Conservation (phyloP, 2,888 invertebrate genomes). For the Lepidochrysops patricia region DNA sequence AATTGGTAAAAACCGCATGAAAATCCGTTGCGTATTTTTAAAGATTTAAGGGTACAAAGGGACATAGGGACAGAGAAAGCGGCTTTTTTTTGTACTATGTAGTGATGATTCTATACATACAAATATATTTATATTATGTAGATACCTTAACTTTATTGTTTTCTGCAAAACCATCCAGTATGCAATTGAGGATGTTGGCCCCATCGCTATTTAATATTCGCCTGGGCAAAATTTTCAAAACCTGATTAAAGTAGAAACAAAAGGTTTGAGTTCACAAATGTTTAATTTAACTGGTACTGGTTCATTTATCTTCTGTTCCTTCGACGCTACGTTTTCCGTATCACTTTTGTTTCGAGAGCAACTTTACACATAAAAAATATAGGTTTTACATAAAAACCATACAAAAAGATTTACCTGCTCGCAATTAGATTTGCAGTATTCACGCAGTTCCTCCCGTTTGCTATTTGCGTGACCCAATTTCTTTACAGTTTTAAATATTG, state of each 20-base stretch:
- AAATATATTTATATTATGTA: too few relatives aligned
- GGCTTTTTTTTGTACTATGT: too few relatives aligned
- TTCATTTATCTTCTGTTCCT: too few relatives aligned
- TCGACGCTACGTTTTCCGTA: too few relatives aligned
- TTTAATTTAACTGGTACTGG: too few relatives aligned
- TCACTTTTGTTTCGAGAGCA: too few relatives aligned
- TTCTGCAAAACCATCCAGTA: conserved; percentile 50
- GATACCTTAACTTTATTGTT: conserved; percentile 46
- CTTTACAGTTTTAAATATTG: conserved; percentile 41
- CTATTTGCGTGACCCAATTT: conserved; percentile 44
- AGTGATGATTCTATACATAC: too few relatives aligned
- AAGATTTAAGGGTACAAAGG: too few relatives aligned
- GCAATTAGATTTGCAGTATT: conserved; percentile 43
- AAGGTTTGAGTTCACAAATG: too few relatives aligned
- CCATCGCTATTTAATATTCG: conserved; percentile 53
- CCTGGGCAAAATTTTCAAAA: conserved; percentile 41
- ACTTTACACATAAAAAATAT: not conserved
- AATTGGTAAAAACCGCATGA: too few relatives aligned
- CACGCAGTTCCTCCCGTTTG: conserved; percentile 45
- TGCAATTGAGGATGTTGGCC: conserved; percentile 43
- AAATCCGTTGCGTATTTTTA: too few relatives aligned
- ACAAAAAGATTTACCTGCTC: conserved; percentile 36
- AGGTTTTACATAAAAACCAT: not conserved
- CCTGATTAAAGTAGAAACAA: conserved; percentile 36
- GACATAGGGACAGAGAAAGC: too few relatives aligned